Evolutionary conservation across 2,113 vertebrate genomes (phyloP).

Genomic region (Mola mola): DNA sequence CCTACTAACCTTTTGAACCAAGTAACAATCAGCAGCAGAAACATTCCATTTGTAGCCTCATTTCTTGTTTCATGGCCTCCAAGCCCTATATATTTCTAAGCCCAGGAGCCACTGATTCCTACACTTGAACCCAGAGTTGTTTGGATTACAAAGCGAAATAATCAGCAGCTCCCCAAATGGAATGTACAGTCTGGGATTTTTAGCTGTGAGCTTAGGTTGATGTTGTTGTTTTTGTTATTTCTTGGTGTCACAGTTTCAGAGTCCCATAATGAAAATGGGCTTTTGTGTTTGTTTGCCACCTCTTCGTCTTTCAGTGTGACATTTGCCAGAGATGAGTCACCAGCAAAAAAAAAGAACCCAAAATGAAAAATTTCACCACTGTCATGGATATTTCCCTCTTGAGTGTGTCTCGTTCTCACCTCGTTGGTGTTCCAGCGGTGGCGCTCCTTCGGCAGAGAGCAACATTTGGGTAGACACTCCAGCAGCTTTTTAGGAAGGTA

Average conservation of each 20-base stretch:
- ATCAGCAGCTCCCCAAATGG: conserved; percentile 32
- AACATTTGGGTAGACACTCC: conserved; percentile 99
- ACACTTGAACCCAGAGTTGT: conserved; percentile 26
- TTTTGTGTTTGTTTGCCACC: conserved; percentile 68
- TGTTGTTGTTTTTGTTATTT: conserved; percentile 34
- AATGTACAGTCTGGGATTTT: conserved; percentile 43
- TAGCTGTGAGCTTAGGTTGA: conserved; percentile 21
- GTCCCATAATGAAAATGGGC: conserved; percentile 58
- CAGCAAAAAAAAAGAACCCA: conserved; percentile 31
- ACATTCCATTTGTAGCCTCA: conserved; percentile 36
- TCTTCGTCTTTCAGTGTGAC: conserved; percentile 66
- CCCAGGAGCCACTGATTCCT: conserved; percentile 15
- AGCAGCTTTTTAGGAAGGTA: conserved; percentile 99
- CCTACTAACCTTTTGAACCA: conserved; percentile 38
- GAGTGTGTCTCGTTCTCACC: conserved; percentile 82
- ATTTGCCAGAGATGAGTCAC: conserved; percentile 66
- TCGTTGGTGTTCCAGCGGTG: conserved; percentile 99
- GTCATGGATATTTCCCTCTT: conserved; percentile 56
- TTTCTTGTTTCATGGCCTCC: conserved; percentile 41
- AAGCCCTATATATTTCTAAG: conserved; percentile 39
- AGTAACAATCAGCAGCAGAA: conserved; percentile 23
- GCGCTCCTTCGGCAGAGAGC: conserved; percentile 99
- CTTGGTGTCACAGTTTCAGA: conserved; percentile 55
- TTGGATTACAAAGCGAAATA: conserved; percentile 53
- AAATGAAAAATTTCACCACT: no score